These are phyloP conservation scores for Automeris io DNA, from an alignment of 2,888 invertebrate species.

Conservation along the genomic window DNA sequence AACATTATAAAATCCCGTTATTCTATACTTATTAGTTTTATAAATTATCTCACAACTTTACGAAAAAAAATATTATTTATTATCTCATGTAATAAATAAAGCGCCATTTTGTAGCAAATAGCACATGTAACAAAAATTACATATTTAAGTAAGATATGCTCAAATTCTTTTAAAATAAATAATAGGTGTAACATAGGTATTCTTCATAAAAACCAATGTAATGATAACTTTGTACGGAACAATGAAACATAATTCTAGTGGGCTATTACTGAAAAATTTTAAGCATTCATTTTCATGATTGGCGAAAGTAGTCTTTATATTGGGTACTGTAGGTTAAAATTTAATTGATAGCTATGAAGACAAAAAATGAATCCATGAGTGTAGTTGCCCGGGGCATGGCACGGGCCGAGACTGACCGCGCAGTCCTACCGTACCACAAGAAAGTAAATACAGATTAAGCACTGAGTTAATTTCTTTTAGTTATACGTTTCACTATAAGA, in stretches of 20 bases:
- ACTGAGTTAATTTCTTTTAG: neutral
- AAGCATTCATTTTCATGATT: slow-evolving; percentile 13
- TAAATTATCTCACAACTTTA: too few species aligned
- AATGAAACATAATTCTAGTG: slow-evolving; percentile 32
- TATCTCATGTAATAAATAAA: too few species aligned
- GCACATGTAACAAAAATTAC: too few species aligned
- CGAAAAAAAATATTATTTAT: too few species aligned
- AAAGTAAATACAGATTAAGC: neutral
- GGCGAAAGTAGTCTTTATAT: slow-evolving; percentile 9
- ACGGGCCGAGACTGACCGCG: slow-evolving; percentile 23
- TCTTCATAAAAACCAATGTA: slow-evolving; percentile 20
- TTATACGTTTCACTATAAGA: too few species aligned
- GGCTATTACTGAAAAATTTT: slow-evolving; percentile 22
- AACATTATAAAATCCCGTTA: too few species aligned
- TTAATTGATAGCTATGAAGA: slow-evolving; percentile 14
- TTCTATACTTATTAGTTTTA: too few species aligned
- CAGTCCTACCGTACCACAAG: slow-evolving; percentile 2
- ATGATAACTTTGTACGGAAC: slow-evolving; percentile 29
- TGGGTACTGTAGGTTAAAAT: slow-evolving; percentile 7
- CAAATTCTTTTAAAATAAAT: neutral
- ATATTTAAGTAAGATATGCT: too few species aligned
- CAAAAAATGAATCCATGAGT: slow-evolving; percentile 18
- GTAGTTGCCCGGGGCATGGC: slow-evolving; percentile 29
- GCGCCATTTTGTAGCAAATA: too few species aligned
- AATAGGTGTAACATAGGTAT: neutral